Percentiles rank a stretch among this genome's conserved stretches.
phyloP scores from a whole-genome alignment of 2,113 vertebrate species.

The Phoenicopterus ruber region DNA sequence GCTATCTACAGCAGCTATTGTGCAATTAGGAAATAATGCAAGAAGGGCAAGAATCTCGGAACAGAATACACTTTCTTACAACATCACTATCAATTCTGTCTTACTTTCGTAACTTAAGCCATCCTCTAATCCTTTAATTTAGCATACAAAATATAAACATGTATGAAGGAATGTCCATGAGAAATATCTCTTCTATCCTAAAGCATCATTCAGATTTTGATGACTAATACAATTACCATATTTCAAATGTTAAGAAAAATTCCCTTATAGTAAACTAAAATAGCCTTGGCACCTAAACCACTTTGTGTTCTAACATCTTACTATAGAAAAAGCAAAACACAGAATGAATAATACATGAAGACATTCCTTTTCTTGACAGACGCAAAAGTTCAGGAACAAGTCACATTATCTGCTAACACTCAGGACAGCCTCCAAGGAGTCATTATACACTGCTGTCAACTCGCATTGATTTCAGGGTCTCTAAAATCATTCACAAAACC shows the following conservation, averaged over 20 bases:
- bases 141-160: background rate
- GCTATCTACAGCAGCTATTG: background rate
- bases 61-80: background rate
- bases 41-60: background rate
- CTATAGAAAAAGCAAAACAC: background rate
- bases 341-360: background rate
- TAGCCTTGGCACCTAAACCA: background rate
- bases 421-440: background rate
- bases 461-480: background rate
- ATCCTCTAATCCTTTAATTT: background rate
- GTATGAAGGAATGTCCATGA: background rate
- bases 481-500: background rate
- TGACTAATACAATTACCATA: background rate
- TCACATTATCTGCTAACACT: background rate
- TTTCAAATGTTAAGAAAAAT: background rate
- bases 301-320: background rate
- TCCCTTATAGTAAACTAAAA: background rate
- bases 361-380: background rate
- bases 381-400: background rate
- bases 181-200: background rate
- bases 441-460: background rate
- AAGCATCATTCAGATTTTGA: background rate
- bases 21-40: background rate
- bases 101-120: background rate
- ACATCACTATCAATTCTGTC: background rate